Conservation (phyloP, 2,888 invertebrate genomes). For the Theodoxus fluviatilis region DNA sequence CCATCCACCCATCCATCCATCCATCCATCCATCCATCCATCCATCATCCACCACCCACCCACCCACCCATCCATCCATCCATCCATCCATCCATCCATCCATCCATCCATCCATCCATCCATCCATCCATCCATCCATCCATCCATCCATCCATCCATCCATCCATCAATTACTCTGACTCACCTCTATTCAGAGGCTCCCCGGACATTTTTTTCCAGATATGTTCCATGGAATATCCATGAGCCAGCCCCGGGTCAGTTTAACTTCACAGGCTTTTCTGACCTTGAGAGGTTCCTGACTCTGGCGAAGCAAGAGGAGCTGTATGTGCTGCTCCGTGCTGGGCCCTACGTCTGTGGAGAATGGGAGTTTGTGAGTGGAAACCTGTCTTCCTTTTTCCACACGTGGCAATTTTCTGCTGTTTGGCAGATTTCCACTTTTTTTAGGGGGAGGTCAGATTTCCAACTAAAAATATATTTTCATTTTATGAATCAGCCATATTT, state of each 20-base stretch:
- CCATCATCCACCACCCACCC: too few relatives aligned
- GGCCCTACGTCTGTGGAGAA: slow-evolving; percentile 92
- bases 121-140: too few relatives aligned
- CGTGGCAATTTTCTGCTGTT: not conserved
- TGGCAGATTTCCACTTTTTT: not conserved
- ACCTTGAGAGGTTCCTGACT: slow-evolving; percentile 74
- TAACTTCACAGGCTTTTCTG: slow-evolving; percentile 74
- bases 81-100: too few relatives aligned
- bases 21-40: too few relatives aligned
- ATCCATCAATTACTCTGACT: too few relatives aligned
- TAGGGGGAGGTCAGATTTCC: not conserved
- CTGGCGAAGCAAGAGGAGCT: slow-evolving; percentile 80
- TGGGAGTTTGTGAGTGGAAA: slow-evolving; percentile 72
- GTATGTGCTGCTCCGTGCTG: slow-evolving; percentile 81
- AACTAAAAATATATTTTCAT: not conserved
- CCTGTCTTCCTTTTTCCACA: not conserved
- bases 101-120: too few relatives aligned
- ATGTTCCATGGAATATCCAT: slow-evolving; percentile 86
- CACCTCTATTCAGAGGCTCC: too few relatives aligned
- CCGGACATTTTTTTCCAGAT: slow-evolving; percentile 67
- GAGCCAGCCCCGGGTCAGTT: slow-evolving; percentile 79
- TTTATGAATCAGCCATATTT: not conserved
- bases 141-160: too few relatives aligned
- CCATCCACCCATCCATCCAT: too few relatives aligned
- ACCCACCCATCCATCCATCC: too few relatives aligned